Evolutionary conservation across 1,140 invertebrate species (phyloP).

Genomic region (Thaumetopoea pityocampa): DNA sequence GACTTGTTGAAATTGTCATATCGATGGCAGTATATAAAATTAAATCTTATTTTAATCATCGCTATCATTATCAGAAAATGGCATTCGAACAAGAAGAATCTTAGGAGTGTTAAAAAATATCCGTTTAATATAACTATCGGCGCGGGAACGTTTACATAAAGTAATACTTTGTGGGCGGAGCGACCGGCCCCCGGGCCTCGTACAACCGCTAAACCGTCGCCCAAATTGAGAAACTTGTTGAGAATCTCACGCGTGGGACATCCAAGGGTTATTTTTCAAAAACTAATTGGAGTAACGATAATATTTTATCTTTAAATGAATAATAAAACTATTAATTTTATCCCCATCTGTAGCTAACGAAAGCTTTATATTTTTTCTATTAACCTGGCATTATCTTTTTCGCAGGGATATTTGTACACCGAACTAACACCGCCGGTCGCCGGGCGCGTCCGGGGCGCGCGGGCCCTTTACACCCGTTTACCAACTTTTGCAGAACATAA

Average conservation of each 20-base stretch:
- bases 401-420: too few relatives aligned
- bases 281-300: slow-evolving; percentile 8
- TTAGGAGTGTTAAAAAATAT: slow-evolving; percentile 29
- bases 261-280: slow-evolving; percentile 9
- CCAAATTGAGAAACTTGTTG: slow-evolving; percentile 66
- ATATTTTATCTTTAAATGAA: background rate
- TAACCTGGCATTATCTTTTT: too few relatives aligned
- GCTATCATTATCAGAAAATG: too few relatives aligned
- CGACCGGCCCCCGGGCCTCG: slow-evolving; percentile 49
- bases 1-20: too few relatives aligned
- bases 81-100: background rate
- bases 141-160: slow-evolving; percentile 52
- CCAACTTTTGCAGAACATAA: too few relatives aligned
- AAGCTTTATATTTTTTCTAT: too few relatives aligned
- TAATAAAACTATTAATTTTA: slow-evolving; percentile 4
- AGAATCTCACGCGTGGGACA: slow-evolving; percentile 51
- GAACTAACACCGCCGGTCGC: too few relatives aligned
- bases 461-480: too few relatives aligned
- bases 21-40: too few relatives aligned
- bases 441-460: too few relatives aligned
- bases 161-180: slow-evolving; percentile 67
- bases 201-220: slow-evolving; percentile 61
- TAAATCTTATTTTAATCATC: too few relatives aligned
- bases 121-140: slow-evolving; percentile 36
- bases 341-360: slow-evolving; percentile 1